Evolutionary conservation across 2,113 vertebrate genomes (phyloP).

Genomic region (Gorsachius goisagi): DNA sequence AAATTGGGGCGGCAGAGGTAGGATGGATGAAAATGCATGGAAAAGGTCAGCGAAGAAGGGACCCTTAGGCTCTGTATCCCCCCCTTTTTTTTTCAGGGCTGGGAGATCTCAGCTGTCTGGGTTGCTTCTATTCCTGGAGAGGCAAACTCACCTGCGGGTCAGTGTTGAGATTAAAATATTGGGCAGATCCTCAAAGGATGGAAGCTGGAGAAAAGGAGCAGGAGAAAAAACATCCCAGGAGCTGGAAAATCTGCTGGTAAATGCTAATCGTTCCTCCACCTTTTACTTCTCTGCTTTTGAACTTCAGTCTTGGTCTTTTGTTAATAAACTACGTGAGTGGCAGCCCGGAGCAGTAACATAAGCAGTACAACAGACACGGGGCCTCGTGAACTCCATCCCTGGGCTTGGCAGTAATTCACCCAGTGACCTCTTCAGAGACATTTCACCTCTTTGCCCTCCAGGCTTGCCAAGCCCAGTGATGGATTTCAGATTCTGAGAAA

Average conservation of each 20-base stretch:
- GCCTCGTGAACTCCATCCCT: neutral
- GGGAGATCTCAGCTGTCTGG: neutral
- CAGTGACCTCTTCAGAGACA: neutral
- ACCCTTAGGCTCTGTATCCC: neutral
- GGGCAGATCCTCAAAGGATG: neutral
- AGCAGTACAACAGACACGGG: neutral
- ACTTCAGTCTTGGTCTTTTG: neutral
- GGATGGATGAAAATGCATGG: neutral
- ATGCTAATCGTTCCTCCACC: neutral
- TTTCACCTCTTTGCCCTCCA: neutral
- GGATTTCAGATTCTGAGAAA: neutral
- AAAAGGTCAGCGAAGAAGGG: neutral
- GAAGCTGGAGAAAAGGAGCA: neutral
- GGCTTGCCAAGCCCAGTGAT: neutral
- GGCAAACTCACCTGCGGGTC: rapidly evolving
- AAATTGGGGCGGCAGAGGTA: neutral
- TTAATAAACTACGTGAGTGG: neutral
- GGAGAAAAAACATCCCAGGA: neutral
- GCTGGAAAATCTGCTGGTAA: neutral
- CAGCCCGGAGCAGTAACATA: neutral
- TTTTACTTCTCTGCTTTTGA: neutral
- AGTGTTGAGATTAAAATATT: neutral
- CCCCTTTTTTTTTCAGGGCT: neutral
- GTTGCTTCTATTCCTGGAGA: neutral
- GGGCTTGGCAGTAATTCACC: neutral